Percentiles rank a stretch among this genome's conserved stretches.
Conservation (phyloP, 35 echinoderm and acorn worm species). For the Hemicentrotus pulcherrimus region DNA sequence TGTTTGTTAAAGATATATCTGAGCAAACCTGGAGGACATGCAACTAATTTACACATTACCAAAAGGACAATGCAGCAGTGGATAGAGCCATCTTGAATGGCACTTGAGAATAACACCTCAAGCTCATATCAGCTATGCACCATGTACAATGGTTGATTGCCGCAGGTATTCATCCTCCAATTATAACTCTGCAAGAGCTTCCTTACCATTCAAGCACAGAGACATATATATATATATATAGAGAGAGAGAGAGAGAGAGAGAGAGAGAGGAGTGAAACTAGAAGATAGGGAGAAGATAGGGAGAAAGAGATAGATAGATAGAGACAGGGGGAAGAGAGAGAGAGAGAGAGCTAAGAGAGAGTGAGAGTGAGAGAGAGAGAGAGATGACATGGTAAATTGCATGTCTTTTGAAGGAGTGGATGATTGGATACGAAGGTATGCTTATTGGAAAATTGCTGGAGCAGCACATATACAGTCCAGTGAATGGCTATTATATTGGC, state of each 20-base stretch:
- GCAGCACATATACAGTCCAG: background rate
- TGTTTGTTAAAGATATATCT: background rate
- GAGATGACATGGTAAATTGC: slow-evolving; percentile 22
- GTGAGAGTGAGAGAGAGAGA: background rate
- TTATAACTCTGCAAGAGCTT: background rate
- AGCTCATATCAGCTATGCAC: background rate
- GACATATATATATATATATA: too few relatives aligned
- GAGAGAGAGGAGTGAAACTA: background rate
- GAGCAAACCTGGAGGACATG: background rate
- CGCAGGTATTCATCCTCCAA: background rate
- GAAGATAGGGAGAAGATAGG: too few relatives aligned
- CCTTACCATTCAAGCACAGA: background rate
- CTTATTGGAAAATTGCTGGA: slow-evolving; percentile 25
- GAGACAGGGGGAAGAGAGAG: background rate
- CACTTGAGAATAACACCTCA: background rate
- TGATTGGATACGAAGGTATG: slow-evolving; percentile 27
- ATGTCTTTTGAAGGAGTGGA: slow-evolving; percentile 16
- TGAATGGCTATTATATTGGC: background rate
- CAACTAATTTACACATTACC: background rate
- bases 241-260: background rate
- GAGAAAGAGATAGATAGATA: background rate
- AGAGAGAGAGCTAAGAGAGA: background rate
- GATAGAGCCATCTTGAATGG: background rate
- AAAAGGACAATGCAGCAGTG: background rate
- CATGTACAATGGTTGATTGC: background rate